A percentile compares a stretch with the other conserved stretches of the same genome.
Conservation (phyloP, 2,797 vertebrate genomes). For the Rhadinocentrus ornatus region DNA sequence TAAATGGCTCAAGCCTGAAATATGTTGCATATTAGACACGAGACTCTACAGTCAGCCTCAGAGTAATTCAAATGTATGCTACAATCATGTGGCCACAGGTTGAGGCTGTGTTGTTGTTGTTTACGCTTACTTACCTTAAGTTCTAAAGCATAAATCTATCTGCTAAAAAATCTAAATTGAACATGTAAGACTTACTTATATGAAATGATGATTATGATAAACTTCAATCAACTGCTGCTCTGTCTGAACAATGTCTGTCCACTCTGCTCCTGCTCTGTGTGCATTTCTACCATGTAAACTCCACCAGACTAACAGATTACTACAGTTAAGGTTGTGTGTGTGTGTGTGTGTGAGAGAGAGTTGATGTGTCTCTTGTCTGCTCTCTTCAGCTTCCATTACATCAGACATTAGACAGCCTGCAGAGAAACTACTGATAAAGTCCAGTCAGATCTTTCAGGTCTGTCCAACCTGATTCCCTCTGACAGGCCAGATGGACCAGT, state of each 20-base stretch:
- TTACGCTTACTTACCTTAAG: slow-evolving; percentile 16
- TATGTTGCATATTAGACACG: slow-evolving; percentile 11
- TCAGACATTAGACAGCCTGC: slow-evolving; percentile 57
- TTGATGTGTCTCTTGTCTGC: slow-evolving; percentile 29
- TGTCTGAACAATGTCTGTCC: slow-evolving; percentile 28
- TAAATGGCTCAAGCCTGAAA: background rate
- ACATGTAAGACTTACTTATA: background rate
- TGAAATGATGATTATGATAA: slow-evolving; percentile 8
- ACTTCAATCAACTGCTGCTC: slow-evolving; percentile 2
- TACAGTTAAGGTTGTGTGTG: background rate
- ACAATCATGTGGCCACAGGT: slow-evolving; percentile 22
- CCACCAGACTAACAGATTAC: slow-evolving; percentile 21
- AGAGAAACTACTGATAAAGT: slow-evolving; percentile 61
- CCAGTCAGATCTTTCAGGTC: slow-evolving; percentile 50
- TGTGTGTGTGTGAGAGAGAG: background rate
- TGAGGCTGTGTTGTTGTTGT: slow-evolving; percentile 19
- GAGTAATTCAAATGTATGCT: slow-evolving; percentile 31
- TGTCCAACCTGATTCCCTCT: slow-evolving; percentile 57
- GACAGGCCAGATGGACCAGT: slow-evolving; percentile 49
- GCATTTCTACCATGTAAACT: slow-evolving; percentile 27
- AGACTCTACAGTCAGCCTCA: slow-evolving; percentile 25
- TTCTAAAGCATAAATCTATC: slow-evolving; percentile 1
- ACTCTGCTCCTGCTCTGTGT: slow-evolving; percentile 26
- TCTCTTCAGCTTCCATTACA: slow-evolving; percentile 67
- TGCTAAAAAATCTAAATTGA: background rate